Evolutionary conservation across 2,797 vertebrate species (phyloP).

Genomic region (Melanogrammus aeglefinus): DNA sequence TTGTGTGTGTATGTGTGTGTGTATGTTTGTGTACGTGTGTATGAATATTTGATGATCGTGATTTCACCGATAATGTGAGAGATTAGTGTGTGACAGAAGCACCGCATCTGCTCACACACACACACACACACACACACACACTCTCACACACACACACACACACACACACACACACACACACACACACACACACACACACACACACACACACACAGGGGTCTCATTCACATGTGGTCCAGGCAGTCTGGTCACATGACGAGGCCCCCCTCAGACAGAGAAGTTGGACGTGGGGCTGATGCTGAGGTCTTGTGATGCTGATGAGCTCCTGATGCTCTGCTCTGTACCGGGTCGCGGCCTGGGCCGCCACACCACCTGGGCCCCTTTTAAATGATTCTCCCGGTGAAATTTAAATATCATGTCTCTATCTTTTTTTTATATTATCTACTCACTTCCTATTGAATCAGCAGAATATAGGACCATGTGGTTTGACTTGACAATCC

Average conservation of each 20-base stretch:
- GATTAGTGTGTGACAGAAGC: constrained; percentile 57
- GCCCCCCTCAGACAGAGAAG: neutral
- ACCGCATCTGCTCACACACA: constrained; percentile 57
- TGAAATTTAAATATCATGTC: too few relatives aligned
- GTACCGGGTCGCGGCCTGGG: neutral
- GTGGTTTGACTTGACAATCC: too few relatives aligned
- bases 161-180: constrained; percentile 23
- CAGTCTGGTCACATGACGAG: constrained; percentile 26
- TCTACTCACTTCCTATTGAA: too few relatives aligned
- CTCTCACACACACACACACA: constrained; percentile 3
- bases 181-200: constrained; percentile 30
- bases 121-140: constrained; percentile 26
- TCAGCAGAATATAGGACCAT: too few relatives aligned
- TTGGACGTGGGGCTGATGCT: too few relatives aligned
- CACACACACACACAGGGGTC: constrained; percentile 15
- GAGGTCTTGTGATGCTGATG: too few relatives aligned
- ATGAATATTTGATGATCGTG: constrained; percentile 61
- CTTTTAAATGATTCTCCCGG: neutral
- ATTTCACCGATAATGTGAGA: constrained; percentile 48
- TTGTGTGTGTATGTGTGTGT: too few relatives aligned
- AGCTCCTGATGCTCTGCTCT: neutral
- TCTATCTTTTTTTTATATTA: too few relatives aligned
- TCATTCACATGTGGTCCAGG: constrained; percentile 71
- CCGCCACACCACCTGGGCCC: neutral
- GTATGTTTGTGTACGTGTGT: neutral